Base-by-base conservation (phyloP, 2,797 vertebrate genomes). In the Vipera latastei region DNA sequence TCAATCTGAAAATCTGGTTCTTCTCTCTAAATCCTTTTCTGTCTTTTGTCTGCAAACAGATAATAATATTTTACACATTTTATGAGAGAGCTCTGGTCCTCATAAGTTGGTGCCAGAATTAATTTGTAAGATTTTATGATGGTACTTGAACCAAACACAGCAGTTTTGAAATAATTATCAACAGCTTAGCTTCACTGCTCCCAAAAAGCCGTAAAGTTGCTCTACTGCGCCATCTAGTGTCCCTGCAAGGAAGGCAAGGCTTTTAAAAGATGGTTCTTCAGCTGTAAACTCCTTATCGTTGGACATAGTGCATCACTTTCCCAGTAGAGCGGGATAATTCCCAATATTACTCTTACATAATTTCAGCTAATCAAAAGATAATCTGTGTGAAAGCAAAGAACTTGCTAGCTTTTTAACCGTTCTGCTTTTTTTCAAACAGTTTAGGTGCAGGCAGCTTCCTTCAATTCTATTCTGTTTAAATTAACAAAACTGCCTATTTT, bases 181-280 rank as follows among this genome's bases (percentile, higher is more conserved):
- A 89, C 44, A 83, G 38, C 4, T 61, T 26, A 9, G 5, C 0
- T 22, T 48, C 90, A 86, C 0, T 38, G 44, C 55, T 8, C 48
- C n/a, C 89, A 73, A 92, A 22, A 14, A 18, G 89, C 87, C 16
- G 7, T 90, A 92, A 87, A 88, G 57, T 91, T 96, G 93, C 95
- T 97, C 93, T 92, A 56, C 73, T 93, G 73, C 94, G 95, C 88
- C 96, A 96, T 94, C 96, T 95, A 92, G 90, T 96, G 95, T 90
- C 92, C 91, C 14, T 86, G 20, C 3, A 2, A 73, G 4, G 90
- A 92, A 59, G 32, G 48, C 1, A 56, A 61, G 11, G 32, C 2
- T 51, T 55, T 61, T 89, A 48, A n/a, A 59, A 88, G 56, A 60
- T 1, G 9, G n/a, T 5, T 61, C 18, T 91, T 85, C 48, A 20